Evolutionary conservation across 2,797 vertebrate species (phyloP).

Genomic region (Muscicapa striata): DNA sequence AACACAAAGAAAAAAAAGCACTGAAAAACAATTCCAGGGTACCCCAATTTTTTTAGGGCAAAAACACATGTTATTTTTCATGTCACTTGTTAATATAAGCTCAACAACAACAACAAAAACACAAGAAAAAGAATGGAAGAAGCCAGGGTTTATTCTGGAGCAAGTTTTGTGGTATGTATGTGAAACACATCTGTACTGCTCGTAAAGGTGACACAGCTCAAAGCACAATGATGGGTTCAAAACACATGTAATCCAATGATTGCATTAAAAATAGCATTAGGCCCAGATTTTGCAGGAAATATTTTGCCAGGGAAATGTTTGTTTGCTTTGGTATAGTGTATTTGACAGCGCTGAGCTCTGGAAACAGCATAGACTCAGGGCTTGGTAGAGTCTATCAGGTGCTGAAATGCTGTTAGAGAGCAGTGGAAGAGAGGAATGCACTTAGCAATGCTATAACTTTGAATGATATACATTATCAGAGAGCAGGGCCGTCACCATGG

Average conservation of each 20-base stretch:
- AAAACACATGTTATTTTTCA: background rate
- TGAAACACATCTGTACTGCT: background rate
- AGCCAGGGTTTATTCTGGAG: background rate
- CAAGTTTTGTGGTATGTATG: background rate
- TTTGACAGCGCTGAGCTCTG: constrained; percentile 13
- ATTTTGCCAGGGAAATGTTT: constrained; percentile 5
- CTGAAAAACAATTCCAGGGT: background rate
- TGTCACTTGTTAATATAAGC: background rate
- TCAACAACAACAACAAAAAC: background rate
- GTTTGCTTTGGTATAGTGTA: background rate
- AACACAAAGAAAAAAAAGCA: background rate
- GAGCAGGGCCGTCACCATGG: background rate
- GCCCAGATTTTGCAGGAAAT: background rate
- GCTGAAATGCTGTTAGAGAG: constrained; percentile 57
- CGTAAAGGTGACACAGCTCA: background rate
- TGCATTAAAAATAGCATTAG: constrained; percentile 6
- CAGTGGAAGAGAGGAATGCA: constrained; percentile 53
- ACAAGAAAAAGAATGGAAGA: background rate
- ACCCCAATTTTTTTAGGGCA: background rate
- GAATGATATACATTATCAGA: constrained; percentile 13
- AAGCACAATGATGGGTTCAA: background rate
- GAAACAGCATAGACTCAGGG: background rate
- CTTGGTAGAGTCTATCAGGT: background rate
- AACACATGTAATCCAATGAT: background rate
- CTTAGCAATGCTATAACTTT: constrained; percentile 5